phyloP scores from a whole-genome alignment of 2,888 invertebrate genomes.

The Dastarcus helophoroides region DNA sequence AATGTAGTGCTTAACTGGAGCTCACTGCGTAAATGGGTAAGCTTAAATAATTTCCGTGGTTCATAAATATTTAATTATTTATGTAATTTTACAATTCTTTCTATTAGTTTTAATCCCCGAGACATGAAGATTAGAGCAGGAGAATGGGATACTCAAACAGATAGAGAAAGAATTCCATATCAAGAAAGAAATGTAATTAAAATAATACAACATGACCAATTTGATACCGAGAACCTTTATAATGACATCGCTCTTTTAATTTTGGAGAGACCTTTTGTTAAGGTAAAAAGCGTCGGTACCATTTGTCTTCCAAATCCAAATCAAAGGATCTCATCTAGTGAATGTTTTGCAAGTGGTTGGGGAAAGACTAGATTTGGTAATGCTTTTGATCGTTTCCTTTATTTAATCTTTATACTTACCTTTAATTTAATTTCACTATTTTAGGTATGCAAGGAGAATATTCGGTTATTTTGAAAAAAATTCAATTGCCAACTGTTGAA shows the following conservation, averaged over 20 bases:
- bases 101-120: constrained; percentile 3
- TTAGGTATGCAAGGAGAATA: constrained; percentile 41
- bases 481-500: constrained; percentile 56
- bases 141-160: constrained; percentile 66
- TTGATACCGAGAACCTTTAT: constrained; percentile 43
- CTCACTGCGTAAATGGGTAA: constrained; percentile 56
- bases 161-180: constrained; percentile 48
- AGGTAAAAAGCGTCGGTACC: constrained; percentile 54
- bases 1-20: constrained; percentile 68
- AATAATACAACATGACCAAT: constrained; percentile 42
- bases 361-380: constrained; percentile 57
- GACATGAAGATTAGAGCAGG: constrained; percentile 46
- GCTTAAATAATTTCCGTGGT: constrained; percentile 13
- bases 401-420: background rate
- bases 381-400: too few species aligned
- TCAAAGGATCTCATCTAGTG: constrained; percentile 36
- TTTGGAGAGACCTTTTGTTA: constrained; percentile 41
- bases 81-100: background rate
- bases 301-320: constrained; percentile 52
- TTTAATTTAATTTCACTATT: too few species aligned
- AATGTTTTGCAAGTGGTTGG: constrained; percentile 66
- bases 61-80: background rate
- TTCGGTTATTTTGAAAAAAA: constrained; percentile 60
- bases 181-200: constrained; percentile 47
- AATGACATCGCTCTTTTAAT: constrained; percentile 58